These are phyloP conservation scores for Scaptomyza hsui DNA, from an alignment of 1,140 invertebrate genomes.

Conservation along the genomic window DNA sequence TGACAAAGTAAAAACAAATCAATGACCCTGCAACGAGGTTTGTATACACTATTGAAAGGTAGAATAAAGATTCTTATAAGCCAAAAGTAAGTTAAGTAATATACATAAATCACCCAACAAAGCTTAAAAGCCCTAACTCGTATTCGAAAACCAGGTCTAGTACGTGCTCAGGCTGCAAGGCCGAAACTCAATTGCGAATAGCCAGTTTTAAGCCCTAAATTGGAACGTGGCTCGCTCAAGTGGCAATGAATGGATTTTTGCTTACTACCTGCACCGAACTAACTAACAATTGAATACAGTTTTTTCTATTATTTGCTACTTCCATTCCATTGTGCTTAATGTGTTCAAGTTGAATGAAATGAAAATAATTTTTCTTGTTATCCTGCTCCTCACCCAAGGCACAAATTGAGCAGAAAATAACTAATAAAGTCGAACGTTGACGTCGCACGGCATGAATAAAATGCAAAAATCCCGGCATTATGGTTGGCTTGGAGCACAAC, in stretches of 20 bases:
- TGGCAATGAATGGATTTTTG: slow-evolving; percentile 56
- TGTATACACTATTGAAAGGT: background rate
- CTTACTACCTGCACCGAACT: background rate
- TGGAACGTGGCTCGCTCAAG: slow-evolving; percentile 33
- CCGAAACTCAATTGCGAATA: slow-evolving; percentile 27
- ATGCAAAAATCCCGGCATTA: slow-evolving; percentile 43
- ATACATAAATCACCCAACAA: background rate
- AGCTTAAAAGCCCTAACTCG: background rate
- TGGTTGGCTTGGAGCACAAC: slow-evolving; percentile 16
- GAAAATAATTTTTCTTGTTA: slow-evolving; percentile 84
- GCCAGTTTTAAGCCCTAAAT: slow-evolving; percentile 20
- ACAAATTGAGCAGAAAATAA: slow-evolving; percentile 83
- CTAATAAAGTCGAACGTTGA: slow-evolving; percentile 82
- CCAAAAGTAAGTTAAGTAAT: too few species aligned
- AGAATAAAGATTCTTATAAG: too few species aligned
- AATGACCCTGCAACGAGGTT: background rate
- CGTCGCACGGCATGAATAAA: slow-evolving; percentile 67
- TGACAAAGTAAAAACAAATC: background rate
- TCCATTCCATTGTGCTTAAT: slow-evolving; percentile 61
- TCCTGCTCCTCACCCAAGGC: slow-evolving; percentile 68
- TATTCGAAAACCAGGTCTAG: slow-evolving; percentile 25
- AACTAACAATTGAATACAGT: slow-evolving; percentile 13
- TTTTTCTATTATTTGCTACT: slow-evolving; percentile 2
- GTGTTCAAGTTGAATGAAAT: slow-evolving; percentile 82
- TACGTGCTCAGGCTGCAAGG: slow-evolving; percentile 41